Evolutionary conservation across 2,113 vertebrate genomes (phyloP).

Genomic region (Muntiacus reevesi): DNA sequence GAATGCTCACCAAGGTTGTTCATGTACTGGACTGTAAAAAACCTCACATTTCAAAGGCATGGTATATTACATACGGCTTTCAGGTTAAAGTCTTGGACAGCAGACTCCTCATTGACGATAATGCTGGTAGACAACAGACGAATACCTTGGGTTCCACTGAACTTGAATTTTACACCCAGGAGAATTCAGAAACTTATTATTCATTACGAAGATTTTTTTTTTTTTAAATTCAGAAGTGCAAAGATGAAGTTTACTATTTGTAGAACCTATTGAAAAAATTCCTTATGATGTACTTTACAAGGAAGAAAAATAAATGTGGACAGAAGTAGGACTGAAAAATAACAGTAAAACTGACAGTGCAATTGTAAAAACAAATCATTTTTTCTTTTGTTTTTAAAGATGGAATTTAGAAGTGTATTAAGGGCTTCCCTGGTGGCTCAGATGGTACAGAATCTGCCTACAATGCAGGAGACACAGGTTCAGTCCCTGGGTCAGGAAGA

Average conservation of each 20-base stretch:
- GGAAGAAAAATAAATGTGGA: background rate
- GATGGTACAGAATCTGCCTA: background rate
- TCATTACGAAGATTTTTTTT: background rate
- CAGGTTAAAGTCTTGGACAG: background rate
- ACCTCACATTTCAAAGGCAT: background rate
- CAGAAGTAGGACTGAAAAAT: background rate
- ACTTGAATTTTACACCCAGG: background rate
- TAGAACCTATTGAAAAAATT: background rate
- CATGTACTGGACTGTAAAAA: background rate
- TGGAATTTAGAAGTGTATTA: background rate
- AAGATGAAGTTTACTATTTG: background rate
- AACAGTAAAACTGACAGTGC: background rate
- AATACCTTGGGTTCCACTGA: background rate
- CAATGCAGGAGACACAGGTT: background rate
- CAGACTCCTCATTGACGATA: background rate
- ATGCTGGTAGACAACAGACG: background rate
- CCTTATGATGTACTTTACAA: background rate
- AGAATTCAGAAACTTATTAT: background rate
- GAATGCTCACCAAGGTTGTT: background rate
- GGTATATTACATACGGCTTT: background rate
- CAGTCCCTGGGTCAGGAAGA: background rate
- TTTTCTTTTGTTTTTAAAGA: background rate
- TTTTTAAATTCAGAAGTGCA: background rate
- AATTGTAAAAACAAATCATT: background rate
- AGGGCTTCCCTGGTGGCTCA: background rate